Evolutionary conservation across 2,888 invertebrate species (phyloP).

Genomic region (Carterocephalus palaemon): DNA sequence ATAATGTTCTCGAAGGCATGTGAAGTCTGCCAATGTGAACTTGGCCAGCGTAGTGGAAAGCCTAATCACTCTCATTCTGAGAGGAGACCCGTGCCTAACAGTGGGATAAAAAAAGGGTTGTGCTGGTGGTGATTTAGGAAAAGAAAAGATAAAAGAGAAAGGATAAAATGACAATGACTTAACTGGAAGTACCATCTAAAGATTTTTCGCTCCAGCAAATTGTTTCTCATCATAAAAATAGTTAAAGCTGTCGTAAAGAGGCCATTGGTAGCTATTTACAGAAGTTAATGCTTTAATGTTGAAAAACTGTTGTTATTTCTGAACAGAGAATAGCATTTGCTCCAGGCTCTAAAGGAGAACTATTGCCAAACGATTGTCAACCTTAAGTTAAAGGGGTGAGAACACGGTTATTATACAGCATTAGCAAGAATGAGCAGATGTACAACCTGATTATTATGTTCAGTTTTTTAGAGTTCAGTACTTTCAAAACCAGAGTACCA

Average conservation of each 20-base stretch:
- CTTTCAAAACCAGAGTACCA: no score
- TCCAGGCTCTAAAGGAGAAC: not conserved
- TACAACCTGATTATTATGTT: constrained; percentile 63
- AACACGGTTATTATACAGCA: constrained; percentile 9
- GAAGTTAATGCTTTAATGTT: constrained; percentile 44
- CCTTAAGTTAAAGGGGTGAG: constrained; percentile 8
- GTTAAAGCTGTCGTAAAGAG: constrained; percentile 8
- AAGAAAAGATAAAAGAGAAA: no score
- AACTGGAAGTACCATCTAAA: no score
- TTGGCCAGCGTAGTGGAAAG: no score
- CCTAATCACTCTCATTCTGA: no score
- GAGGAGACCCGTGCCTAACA: no score
- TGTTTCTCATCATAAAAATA: not conserved
- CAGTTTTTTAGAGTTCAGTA: constrained; percentile 42
- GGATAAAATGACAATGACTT: no score
- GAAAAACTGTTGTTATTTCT: constrained; percentile 50
- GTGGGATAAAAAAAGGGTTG: no score
- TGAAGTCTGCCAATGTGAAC: no score
- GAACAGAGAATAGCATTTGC: constrained; percentile 42
- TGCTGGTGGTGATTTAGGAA: no score
- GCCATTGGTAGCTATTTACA: constrained; percentile 38
- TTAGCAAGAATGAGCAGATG: constrained; percentile 47
- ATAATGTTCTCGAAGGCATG: no score
- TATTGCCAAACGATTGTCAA: constrained; percentile 1
- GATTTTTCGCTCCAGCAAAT: no score